These are phyloP conservation scores for Propithecus perrieri DNA, from an alignment of 2,797 vertebrate genomes.

Conservation along the genomic window DNA sequence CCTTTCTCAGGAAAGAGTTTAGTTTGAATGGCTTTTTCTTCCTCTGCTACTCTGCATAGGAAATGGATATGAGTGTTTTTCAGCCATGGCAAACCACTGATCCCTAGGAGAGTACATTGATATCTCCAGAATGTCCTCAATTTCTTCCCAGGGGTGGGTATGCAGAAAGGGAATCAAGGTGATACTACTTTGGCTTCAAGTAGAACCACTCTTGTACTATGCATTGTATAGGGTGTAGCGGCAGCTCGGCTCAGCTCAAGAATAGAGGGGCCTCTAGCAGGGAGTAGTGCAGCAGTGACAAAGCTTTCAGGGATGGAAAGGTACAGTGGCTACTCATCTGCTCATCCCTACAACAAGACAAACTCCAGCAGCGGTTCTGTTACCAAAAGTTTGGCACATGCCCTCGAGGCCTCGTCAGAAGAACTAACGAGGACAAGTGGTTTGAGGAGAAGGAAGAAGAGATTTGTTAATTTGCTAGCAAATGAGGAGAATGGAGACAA, in stretches of 20 bases:
- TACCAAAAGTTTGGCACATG: too few relatives aligned
- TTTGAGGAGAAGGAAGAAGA: too few relatives aligned
- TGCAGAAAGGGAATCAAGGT: fast-evolving
- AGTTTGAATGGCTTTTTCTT: not conserved
- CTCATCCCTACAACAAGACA: not conserved
- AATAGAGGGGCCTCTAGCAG: not conserved
- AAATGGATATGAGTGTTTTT: not conserved
- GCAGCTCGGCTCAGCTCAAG: not conserved
- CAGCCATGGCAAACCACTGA: not conserved
- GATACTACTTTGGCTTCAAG: not conserved
- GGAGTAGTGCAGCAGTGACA: not conserved
- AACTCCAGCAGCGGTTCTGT: not conserved
- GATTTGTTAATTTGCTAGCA: too few relatives aligned
- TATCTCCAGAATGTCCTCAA: not conserved
- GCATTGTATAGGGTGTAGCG: fast-evolving
- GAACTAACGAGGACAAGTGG: too few relatives aligned
- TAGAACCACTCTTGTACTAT: not conserved
- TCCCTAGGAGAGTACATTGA: fast-evolving
- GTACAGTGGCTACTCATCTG: not conserved
- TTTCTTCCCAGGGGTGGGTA: not conserved
- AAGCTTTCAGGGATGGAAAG: not conserved
- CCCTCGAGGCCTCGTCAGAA: too few relatives aligned
- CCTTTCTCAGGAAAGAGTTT: not conserved
- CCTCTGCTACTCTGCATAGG: fast-evolving
- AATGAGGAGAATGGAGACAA: too few relatives aligned